These are phyloP conservation scores for Notodonta ziczac DNA, from an alignment of 2,888 invertebrate genomes.

Conservation along the genomic window DNA sequence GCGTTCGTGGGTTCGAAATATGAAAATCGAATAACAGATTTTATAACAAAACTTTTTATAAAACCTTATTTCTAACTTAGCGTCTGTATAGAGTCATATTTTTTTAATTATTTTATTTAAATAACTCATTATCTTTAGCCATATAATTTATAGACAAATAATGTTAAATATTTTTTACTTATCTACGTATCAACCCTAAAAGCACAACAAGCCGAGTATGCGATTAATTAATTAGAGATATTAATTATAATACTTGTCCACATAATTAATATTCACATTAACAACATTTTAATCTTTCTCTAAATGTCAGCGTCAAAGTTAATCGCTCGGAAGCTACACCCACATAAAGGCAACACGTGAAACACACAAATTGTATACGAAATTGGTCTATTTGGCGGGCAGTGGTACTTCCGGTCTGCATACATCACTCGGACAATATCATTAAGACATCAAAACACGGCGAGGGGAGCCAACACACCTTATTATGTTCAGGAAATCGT, in stretches of 20 bases:
- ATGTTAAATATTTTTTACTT: background rate
- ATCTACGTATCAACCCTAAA: slow-evolving; percentile 5
- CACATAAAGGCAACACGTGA: slow-evolving; percentile 20
- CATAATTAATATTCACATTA: slow-evolving; percentile 1
- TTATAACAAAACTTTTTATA: too few species aligned
- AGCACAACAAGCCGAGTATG: slow-evolving; percentile 6
- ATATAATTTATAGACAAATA: too few species aligned
- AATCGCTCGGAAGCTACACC: slow-evolving; percentile 8
- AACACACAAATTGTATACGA: slow-evolving; percentile 37
- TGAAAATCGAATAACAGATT: background rate
- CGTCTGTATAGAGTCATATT: too few species aligned
- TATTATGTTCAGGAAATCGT: slow-evolving; percentile 65
- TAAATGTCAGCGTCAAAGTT: slow-evolving; percentile 1
- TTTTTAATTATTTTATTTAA: too few species aligned
- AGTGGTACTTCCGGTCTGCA: slow-evolving; percentile 66
- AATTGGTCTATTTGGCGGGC: slow-evolving; percentile 45
- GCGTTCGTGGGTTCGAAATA: background rate
- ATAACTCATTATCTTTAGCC: too few species aligned
- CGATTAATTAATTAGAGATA: background rate
- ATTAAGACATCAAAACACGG: slow-evolving; percentile 76
- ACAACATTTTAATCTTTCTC: background rate
- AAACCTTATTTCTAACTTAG: too few species aligned
- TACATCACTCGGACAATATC: slow-evolving; percentile 72
- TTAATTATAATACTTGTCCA: background rate
- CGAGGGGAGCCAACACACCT: slow-evolving; percentile 65